Conservation (phyloP, 2,888 invertebrate species). For the Coelopa pilipes region DNA sequence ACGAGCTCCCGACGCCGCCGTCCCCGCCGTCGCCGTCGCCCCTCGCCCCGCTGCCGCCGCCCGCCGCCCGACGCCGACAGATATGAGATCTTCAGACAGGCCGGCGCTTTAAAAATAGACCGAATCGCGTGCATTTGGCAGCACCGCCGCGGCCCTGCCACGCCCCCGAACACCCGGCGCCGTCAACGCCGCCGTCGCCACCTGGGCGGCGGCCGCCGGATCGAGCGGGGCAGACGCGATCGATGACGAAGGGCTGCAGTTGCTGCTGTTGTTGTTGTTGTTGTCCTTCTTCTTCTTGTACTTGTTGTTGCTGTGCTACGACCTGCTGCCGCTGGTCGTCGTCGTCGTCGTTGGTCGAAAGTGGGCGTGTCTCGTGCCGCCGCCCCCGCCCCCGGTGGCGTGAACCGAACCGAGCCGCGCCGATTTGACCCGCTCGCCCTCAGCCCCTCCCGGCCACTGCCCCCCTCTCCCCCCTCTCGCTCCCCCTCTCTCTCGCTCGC, state of each 20-base stretch:
- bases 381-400: neutral
- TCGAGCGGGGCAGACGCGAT: too few relatives aligned
- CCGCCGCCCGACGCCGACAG: constrained; percentile 43
- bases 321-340: neutral
- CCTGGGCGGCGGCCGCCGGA: too few relatives aligned
- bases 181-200: too few relatives aligned
- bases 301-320: too few relatives aligned
- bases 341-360: neutral
- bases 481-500: constrained; percentile 12
- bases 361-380: constrained; percentile 11
- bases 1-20: constrained; percentile 36
- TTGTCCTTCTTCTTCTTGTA: neutral
- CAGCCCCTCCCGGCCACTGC: neutral
- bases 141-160: neutral
- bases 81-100: constrained; percentile 46
- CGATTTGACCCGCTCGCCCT: neutral
- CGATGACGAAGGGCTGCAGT: too few relatives aligned
- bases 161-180: neutral
- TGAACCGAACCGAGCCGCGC: neutral
- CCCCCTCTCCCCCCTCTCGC: neutral
- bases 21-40: constrained; percentile 29
- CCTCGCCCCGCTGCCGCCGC: neutral
- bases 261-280: neutral
- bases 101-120: constrained; percentile 46
- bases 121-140: constrained; percentile 3